phyloP scores from a whole-genome alignment of 2,797 vertebrate genomes.

The Rhabdophis nuchalis region DNA sequence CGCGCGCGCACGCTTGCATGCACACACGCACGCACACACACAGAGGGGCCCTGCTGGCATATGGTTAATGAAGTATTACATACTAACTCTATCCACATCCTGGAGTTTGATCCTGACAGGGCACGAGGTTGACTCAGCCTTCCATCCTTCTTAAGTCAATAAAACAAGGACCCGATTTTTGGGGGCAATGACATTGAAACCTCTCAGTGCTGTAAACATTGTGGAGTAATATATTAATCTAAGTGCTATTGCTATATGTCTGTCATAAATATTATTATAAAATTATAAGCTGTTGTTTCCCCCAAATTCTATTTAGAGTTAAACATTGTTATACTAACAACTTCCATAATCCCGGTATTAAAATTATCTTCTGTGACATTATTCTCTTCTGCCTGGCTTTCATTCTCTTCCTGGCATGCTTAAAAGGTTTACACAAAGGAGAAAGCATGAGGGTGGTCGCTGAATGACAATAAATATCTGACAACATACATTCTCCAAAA shows the following conservation, averaged over 20 bases:
- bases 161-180: not conserved
- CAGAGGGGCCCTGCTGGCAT: not conserved
- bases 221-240: not conserved
- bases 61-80: not conserved
- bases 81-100: not conserved
- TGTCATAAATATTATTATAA: constrained; percentile 19
- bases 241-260: not conserved
- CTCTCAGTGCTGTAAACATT: not conserved
- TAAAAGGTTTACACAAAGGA: not conserved
- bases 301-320: not conserved
- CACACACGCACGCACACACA: no score
- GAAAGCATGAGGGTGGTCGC: not conserved
- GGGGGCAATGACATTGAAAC: not conserved
- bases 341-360: not conserved
- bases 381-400: not conserved
- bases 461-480: not conserved
- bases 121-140: not conserved
- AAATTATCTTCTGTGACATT: not conserved
- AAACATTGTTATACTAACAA: not conserved
- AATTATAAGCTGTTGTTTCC: constrained; percentile 5
- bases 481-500: not conserved
- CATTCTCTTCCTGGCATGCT: not conserved
- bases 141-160: not conserved
- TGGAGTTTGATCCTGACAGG: not conserved
- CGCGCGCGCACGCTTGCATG: no score